These are phyloP conservation scores for Myotis daubentonii DNA, from an alignment of 2,797 vertebrate species.

Conservation along the genomic window DNA sequence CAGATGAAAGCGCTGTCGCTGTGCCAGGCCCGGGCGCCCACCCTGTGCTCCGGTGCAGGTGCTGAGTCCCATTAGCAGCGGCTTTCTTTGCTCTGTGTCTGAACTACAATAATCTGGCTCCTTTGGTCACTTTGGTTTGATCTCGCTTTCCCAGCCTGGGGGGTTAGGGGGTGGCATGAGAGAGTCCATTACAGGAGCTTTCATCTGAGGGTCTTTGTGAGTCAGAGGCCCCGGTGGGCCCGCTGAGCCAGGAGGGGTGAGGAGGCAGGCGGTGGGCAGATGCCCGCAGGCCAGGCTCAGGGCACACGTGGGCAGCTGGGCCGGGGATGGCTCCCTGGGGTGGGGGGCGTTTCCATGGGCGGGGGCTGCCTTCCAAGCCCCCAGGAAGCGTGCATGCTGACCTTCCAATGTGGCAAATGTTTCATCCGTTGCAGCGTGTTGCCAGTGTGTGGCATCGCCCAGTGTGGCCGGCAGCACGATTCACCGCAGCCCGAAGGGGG, in stretches of 20 bases:
- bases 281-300: not conserved
- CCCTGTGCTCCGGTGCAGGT: accelerated
- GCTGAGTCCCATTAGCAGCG: not conserved
- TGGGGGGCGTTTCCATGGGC: not conserved
- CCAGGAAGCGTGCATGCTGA: accelerated
- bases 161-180: accelerated
- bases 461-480: not conserved
- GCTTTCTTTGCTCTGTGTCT: not conserved
- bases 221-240: accelerated
- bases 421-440: accelerated
- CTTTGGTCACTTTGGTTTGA: not conserved
- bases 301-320: not conserved
- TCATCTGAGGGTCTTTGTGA: not conserved
- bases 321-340: not conserved
- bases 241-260: not conserved
- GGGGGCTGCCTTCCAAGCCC: not conserved
- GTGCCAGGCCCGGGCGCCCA: not conserved
- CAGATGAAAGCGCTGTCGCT: accelerated
- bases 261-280: not conserved
- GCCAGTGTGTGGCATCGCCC: accelerated
- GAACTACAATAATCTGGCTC: not conserved
- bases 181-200: not conserved
- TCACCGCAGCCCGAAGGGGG: not conserved
- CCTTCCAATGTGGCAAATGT: accelerated
- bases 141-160: not conserved